These are phyloP conservation scores for Thera britannica DNA, from an alignment of 2,888 invertebrate genomes.

Conservation along the genomic window DNA sequence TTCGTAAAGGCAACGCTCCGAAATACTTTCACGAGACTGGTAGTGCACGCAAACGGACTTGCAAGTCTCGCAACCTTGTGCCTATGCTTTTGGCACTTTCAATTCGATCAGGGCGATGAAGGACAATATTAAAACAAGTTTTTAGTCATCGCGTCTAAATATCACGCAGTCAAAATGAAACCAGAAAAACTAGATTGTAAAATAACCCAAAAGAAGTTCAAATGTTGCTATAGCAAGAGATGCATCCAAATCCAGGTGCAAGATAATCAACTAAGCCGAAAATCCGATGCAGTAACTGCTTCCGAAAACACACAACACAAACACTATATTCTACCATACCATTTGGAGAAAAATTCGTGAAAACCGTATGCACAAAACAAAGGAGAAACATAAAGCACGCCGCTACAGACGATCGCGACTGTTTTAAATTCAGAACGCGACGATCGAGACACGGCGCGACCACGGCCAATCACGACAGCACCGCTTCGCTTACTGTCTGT, in stretches of 20 bases:
- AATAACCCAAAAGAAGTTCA: constrained; percentile 34
- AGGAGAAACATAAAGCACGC: constrained; percentile 63
- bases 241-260: constrained; percentile 47
- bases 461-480: constrained; percentile 77
- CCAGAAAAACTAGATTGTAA: constrained; percentile 20
- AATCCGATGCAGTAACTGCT: constrained; percentile 58
- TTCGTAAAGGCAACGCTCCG: constrained; percentile 72
- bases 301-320: constrained; percentile 54
- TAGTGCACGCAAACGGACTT: constrained; percentile 69
- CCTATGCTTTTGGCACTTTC: constrained; percentile 43
- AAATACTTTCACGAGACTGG: constrained; percentile 81
- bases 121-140: constrained; percentile 37
- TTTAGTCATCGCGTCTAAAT: constrained; percentile 34
- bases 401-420: constrained; percentile 69
- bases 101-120: constrained; percentile 38
- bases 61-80: constrained; percentile 58
- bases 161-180: constrained; percentile 16
- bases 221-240: constrained; percentile 36
- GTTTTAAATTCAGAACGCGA: constrained; percentile 69
- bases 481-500: constrained; percentile 80
- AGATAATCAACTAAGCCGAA: constrained; percentile 53
- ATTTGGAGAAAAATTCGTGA: constrained; percentile 43
- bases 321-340: constrained; percentile 52
- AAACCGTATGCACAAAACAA: constrained; percentile 40
- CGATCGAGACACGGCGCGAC: constrained; percentile 60